phyloP scores from a whole-genome alignment of 2,888 invertebrate species.

The Eucriotettix oculatus region DNA sequence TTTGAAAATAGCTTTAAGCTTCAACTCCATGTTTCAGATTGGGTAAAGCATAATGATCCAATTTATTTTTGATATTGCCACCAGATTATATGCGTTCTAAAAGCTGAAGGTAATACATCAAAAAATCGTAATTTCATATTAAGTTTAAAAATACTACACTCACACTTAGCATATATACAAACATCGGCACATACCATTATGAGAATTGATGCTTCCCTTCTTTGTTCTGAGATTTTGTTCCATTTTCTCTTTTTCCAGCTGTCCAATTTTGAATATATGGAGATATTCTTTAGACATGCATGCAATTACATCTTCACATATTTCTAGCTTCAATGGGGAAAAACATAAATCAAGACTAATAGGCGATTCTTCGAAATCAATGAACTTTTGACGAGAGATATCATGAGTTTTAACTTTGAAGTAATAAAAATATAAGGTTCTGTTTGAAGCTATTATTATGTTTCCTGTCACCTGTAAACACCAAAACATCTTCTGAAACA shows the following conservation, averaged over 20 bases:
- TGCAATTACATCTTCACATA: constrained; percentile 52
- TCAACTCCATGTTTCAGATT: no score
- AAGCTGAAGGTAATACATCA: no score
- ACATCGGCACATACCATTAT: no score
- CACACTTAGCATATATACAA: no score
- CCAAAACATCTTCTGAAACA: constrained; percentile 14
- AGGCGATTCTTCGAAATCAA: constrained; percentile 51
- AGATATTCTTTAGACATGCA: constrained; percentile 41
- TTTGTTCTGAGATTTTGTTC: no score
- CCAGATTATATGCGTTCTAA: no score
- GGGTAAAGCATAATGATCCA: no score
- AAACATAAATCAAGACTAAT: constrained; percentile 48
- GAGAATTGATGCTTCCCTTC: no score
- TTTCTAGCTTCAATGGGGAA: constrained; percentile 35
- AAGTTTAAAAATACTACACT: no score
- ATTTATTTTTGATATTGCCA: no score
- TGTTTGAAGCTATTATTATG: constrained; percentile 27
- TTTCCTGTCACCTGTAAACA: constrained; percentile 29
- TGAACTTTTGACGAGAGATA: constrained; percentile 45
- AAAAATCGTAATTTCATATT: no score
- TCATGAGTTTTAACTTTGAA: constrained; percentile 48
- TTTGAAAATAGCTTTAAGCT: no score
- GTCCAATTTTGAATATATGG: constrained; percentile 38
- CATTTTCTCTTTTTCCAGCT: neutral
- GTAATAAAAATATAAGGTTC: constrained; percentile 35